Base-by-base conservation (phyloP, 2,888 invertebrate species). In the Eupithecia abbreviata region DNA sequence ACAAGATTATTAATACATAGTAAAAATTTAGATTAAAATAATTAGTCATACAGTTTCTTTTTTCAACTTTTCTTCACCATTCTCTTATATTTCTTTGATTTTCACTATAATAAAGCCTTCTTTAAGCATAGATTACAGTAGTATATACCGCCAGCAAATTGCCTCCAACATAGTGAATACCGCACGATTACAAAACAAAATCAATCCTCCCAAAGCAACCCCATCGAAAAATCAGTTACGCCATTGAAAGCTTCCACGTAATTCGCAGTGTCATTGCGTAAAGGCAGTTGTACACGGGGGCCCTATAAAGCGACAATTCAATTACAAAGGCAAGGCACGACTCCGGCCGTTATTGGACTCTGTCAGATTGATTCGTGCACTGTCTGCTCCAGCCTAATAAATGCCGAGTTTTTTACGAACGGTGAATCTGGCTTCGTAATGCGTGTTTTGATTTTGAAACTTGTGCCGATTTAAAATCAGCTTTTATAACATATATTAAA, bases 261-360 rank as follows among this genome's bases (percentile, higher is more conserved):
- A 71, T 55, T 69, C 69, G 45, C 69, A 45, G 47, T 45, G 47
- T 69, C 69, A 69, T 69, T 73, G 78, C 73, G 68, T 75, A 76
- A 79, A 81, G 78, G 78, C 77, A 74, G 78, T 78, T 70, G 76
- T 72, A 74, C 82, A 80, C 81, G 47, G 70, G 89, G 89, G 90
- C 76, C 85, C 89, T 85, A 89, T 90, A 90, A 88, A 88, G 84
- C 85, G 88, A 88, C 89, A 86, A 90, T 90, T 90, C 89, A 90
- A 90, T 90, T 90, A 90, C 88, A 88, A 86, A 87, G 86, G 86
- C 82, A 83, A 80, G 81, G 82, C 84, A 85, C 81, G 83, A 62
- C 79, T 81, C 83, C 82, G 73, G 71, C 71, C 84, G 84, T 82
- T 82, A 83, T 85, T 83, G 83, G 81, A 78, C 77, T 76, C 80